Conservation (phyloP, 1,140 invertebrate genomes). For the Rhopalosiphum padi region DNA sequence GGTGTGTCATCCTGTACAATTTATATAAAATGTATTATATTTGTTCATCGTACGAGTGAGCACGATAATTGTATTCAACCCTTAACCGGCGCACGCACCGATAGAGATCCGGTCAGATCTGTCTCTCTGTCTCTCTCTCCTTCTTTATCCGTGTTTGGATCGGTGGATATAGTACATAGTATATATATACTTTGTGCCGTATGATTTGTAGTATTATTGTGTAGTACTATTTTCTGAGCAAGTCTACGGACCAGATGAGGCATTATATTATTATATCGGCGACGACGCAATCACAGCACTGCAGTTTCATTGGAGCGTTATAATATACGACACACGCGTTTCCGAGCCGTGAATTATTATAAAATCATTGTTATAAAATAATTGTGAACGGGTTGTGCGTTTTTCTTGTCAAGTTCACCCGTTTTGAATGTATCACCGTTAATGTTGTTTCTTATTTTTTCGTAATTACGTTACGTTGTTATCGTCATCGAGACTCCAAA, state of each 20-base stretch:
- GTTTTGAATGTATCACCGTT: not conserved
- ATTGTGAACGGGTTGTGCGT: not conserved
- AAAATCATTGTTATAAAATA: not conserved
- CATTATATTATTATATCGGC: not conserved
- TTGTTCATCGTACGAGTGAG: not conserved
- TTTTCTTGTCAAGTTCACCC: not conserved
- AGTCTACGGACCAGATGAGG: not conserved
- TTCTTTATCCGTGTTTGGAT: not conserved
- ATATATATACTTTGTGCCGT: not conserved
- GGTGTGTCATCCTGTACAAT: not conserved
- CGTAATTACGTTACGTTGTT: not conserved
- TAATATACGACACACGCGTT: not conserved
- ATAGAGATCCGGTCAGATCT: not conserved
- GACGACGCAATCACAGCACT: not conserved
- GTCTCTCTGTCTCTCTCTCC: not conserved
- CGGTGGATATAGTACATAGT: not conserved
- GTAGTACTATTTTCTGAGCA: not conserved
- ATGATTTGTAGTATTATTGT: not conserved
- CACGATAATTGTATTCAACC: slow-evolving; percentile 17
- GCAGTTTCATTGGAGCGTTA: not conserved
- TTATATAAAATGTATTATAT: not conserved
- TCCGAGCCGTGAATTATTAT: not conserved
- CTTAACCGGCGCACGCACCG: not conserved
- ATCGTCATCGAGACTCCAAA: not conserved
- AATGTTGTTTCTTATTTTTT: not conserved